Conservation (phyloP, 2,888 invertebrate genomes). For the Perdita meconis region DNA sequence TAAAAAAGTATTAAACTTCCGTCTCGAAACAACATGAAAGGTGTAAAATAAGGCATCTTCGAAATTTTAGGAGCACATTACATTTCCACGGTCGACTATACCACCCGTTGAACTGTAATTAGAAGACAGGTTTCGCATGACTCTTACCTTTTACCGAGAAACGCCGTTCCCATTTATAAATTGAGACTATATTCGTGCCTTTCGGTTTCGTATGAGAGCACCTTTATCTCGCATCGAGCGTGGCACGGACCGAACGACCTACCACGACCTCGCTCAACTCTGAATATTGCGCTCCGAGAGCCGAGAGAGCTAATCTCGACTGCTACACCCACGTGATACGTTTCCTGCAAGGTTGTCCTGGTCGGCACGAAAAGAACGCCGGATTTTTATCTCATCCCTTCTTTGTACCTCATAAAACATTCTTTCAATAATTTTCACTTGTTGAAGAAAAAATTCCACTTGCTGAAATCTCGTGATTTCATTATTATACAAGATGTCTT, state of each 20-base stretch:
- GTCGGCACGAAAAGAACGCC: conserved; percentile 52
- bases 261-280: conserved; percentile 72
- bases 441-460: too few relatives aligned
- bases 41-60: too few relatives aligned
- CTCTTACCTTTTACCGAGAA: conserved; percentile 39
- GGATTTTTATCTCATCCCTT: conserved; percentile 15
- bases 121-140: conserved; percentile 45
- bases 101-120: conserved; percentile 41
- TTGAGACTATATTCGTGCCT: conserved; percentile 45
- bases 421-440: conserved; percentile 12
- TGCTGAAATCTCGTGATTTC: too few relatives aligned
- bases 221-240: conserved; percentile 61
- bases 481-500: too few relatives aligned
- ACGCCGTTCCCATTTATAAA: conserved; percentile 47
- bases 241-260: conserved; percentile 58
- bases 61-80: too few relatives aligned
- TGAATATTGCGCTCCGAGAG: conserved; percentile 57
- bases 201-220: conserved; percentile 56
- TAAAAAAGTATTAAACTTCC: too few relatives aligned
- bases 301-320: conserved; percentile 62
- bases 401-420: too few relatives aligned
- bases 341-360: conserved; percentile 64
- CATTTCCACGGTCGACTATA: too few relatives aligned
- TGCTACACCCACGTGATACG: conserved; percentile 68
- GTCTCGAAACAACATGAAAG: too few relatives aligned